Conservation (phyloP, 2,113 vertebrate species). For the Chunga burmeisteri region DNA sequence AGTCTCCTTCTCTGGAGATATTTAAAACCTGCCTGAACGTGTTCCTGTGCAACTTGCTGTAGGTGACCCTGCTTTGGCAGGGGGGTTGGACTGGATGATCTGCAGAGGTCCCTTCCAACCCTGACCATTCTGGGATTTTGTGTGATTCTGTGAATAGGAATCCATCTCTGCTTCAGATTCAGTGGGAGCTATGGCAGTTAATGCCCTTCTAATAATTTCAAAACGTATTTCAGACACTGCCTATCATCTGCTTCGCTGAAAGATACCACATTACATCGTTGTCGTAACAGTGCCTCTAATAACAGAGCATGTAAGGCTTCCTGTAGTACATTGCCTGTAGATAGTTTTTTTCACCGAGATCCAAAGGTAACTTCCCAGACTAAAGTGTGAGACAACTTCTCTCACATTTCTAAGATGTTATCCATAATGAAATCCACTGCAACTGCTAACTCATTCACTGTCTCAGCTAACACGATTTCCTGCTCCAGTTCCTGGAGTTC, state of each 20-base stretch:
- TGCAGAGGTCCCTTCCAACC: too few species aligned
- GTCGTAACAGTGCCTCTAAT: neutral
- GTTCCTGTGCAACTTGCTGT: too few species aligned
- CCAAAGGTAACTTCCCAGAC: neutral
- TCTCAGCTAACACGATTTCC: neutral
- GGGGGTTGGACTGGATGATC: too few species aligned
- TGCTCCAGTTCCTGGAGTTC: conserved; percentile 11
- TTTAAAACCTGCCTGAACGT: too few species aligned
- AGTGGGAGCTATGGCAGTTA: neutral
- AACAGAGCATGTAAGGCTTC: neutral
- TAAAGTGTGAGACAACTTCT: conserved; percentile 4
- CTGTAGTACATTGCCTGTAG: neutral
- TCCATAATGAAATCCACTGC: neutral
- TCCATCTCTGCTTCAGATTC: neutral
- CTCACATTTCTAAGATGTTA: neutral
- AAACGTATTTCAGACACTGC: neutral
- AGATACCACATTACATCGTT: neutral
- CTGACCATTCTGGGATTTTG: too few species aligned
- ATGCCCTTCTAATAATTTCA: neutral
- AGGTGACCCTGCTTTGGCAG: too few species aligned
- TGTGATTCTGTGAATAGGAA: neutral
- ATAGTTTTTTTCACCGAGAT: neutral
- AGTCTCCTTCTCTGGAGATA: too few species aligned
- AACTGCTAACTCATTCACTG: neutral
- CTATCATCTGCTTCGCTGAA: neutral